Base-by-base conservation (phyloP, 2,113 vertebrate genomes). In the Syngnathus scovelli region DNA sequence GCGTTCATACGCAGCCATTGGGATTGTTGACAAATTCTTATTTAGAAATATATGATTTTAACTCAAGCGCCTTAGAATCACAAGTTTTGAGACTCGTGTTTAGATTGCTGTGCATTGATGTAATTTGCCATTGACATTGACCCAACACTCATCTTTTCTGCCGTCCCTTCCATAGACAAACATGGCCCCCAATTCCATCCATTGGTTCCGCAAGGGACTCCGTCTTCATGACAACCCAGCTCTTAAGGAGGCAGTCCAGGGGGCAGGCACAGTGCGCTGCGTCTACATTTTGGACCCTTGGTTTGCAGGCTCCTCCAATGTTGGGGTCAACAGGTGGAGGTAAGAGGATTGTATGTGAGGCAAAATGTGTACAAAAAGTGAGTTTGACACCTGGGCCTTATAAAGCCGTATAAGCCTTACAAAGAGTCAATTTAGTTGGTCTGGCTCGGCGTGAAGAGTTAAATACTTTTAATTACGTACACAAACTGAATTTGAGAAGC, bases 201-300 rank as follows among this genome's bases (percentile, higher is more conserved):
- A 92, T 79, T 92, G 91, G 91, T 92, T 92, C 81, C 85, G 91
- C n/a, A 92, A 92, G 69, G 91, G 91, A 12, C 89, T 92, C 27
- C 91, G 91, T 80, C 90, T 92, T 43, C 91, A 92, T 51, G 91
- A 92, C 80, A 92, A 92, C 78, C 91, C 89, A 4, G 87, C 90
- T 0, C 79, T 92, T 11, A 83, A 23, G 66, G 90, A 91, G 77
- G 91, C 91, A 2, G 59, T 92, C 49, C 78, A 49, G 56, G 91
- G 90, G 48, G 91, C 89, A 0, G 86, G 74, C 68, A 91, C 91
- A 0, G 83, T 91, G 46, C 89, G 90, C 69, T 92, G 91, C 16
- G 90, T 92, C 55, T 92, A 92, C 86, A 91, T 92, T 74, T 79
- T 92, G 79, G 91, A 92, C 72, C 91, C 91, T 0, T 92, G 91